Evolutionary conservation across 2,797 vertebrate genomes (phyloP), one percentile per base, ranked within the genome.

Genomic region (Sebastes variabilis): DNA sequence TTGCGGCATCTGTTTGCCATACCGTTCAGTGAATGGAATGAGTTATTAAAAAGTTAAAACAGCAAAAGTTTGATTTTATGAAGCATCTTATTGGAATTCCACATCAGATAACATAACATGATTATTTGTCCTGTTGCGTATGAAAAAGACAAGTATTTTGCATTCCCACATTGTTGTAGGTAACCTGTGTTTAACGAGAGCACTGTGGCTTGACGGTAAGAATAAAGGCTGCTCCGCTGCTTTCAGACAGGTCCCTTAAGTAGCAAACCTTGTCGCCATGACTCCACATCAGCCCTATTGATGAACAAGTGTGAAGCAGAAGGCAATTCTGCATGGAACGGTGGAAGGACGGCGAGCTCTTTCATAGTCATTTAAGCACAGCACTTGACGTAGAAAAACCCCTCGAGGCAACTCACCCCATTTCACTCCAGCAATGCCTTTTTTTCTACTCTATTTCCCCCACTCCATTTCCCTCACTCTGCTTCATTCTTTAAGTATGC

Each of bases 251-350:
- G 83, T 91, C 88, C 88, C 89, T 87, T 86, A 94, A 95, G 92
- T 95, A 90, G 80, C 89, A 92, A 93, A 92, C 82, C 90, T 85
- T 93, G 92, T 94, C 86, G 34, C 82, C 72, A 78, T 82, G 85
- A 83, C 81, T 89, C 75, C 77, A 83, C 84, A 83, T 92, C 91
- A 88, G 85, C 67, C 75, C 89, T 85, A 89, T 92, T 92, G 92
- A 94, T 91, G 91, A 94, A 80, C 88, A 85, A 56, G 67, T 92
- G 77, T 86, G 86, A 89, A 87, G 87, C 85, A 84, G 79, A 69
- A 75, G 84, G 82, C 75, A 88, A 69, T 84, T 87, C 83, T 80
- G 72, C 62, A 5, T 83, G 82, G 77, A 81, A 60, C 73, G 66
- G 46, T 67, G 68, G 77, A 59, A 66, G 75, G 76, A 85, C 14